Conservation (phyloP, 53 echinoderm and acorn worm genomes). For the Echinarachnius parma region DNA sequence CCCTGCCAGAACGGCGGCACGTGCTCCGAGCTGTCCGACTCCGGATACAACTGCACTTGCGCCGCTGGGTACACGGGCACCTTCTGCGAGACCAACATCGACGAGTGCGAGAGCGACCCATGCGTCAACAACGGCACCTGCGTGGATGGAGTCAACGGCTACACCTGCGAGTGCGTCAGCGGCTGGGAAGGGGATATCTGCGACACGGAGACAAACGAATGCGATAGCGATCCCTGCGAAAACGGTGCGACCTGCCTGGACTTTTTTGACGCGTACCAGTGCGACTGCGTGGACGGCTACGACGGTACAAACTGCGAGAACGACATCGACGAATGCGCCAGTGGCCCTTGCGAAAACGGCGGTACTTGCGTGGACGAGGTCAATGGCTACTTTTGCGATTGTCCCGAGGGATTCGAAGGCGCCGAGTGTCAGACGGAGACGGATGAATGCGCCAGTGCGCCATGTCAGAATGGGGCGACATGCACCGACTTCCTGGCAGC, state of each 20-base stretch:
- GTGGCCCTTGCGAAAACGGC: constrained; percentile 20
- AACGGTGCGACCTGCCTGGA: constrained; percentile 26
- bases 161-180: constrained; percentile 26
- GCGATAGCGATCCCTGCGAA: constrained; percentile 3
- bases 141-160: constrained; percentile 27
- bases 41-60: constrained; percentile 48
- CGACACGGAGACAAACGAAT: constrained; percentile 10
- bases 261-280: constrained; percentile 7
- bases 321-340: constrained; percentile 21
- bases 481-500: constrained; percentile 14
- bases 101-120: constrained; percentile 40
- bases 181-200: constrained; percentile 44
- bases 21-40: constrained; percentile 31
- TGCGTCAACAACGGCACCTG: constrained; percentile 49
- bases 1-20: constrained; percentile 41
- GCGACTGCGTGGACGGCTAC: constrained; percentile 8
- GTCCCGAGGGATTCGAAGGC: constrained; percentile 2
- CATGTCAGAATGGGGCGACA: constrained; percentile 31
- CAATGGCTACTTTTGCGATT: constrained; percentile 3
- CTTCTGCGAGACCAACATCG: constrained; percentile 38
- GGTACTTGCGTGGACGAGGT: constrained; percentile 10
- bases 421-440: constrained; percentile 11
- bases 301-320: constrained; percentile 12
- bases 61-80: constrained; percentile 33
- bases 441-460: constrained; percentile 16